Base-by-base conservation (phyloP, 2,797 vertebrate species). In the Odontamblyopus rebecca region DNA sequence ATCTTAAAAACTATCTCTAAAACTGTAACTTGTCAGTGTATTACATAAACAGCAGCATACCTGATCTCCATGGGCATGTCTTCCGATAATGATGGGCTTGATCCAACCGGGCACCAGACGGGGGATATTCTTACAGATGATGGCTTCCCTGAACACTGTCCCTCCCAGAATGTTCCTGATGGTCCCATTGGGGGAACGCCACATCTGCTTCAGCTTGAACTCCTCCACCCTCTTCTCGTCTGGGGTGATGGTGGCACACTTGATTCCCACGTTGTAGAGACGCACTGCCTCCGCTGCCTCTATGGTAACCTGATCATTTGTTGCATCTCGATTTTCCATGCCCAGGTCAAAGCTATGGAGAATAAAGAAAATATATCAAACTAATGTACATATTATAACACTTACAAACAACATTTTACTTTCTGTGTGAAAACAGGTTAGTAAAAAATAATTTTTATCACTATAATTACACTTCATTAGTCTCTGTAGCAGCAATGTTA, bases 211-310 rank as follows among this genome's bases (percentile, higher is more conserved):
- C 7, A 99, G 77, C 78, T 97, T 96, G 92, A 99, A 99, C 86
- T 99, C 98, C 85, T 98, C 96, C 66, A 99, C 96, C 0, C 98
- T 95, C 0, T 97, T 97, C 93, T 99, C 98, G 32, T 99, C 98
- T 0, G 98, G 98, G 9, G 98, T 99, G 91, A 99, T 99, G 76
- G 98, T 99, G 79, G 98, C 98, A 53, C 98, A 99, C 84, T 99
- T 99, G 87, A 99, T 91, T 32, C 98, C 98, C 59, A 99, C 96
- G 0, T 91, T 96, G 86, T 97, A 96, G 2, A 93, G 96, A 60
- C 80, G 93, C 73, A 98, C 95, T 0, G 98, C 98, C 91, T 98
- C 95, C 0, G 98, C 98, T 3, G 98, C 96, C 27, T 99, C 96
- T 12, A 96, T 93, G 0, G 98, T 99, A 83, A 99, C 96, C 69